A percentile compares a stretch with the other conserved stretches of the same genome.
phyloP scores from a whole-genome alignment of 2,888 invertebrate species.

The Folsomia manolachei region DNA sequence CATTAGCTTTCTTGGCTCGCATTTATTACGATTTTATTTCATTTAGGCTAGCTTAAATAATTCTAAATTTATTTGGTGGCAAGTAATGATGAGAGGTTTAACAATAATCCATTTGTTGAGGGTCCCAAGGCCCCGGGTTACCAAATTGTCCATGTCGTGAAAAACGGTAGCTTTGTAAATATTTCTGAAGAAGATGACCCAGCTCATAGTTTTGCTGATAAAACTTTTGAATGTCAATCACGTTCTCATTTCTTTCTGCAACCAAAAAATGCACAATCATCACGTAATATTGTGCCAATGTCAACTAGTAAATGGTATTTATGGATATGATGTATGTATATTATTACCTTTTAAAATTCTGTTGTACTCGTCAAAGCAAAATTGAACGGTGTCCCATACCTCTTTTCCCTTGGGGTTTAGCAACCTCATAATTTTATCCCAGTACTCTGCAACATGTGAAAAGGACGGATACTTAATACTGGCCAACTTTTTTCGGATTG shows the following conservation, averaged over 20 bases:
- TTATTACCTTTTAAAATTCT: conserved; percentile 63
- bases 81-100: too few species aligned
- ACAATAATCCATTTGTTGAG: conserved; percentile 3
- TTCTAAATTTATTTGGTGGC: too few species aligned
- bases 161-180: conserved; percentile 13
- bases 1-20: too few species aligned
- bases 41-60: too few species aligned
- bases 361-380: conserved; percentile 66
- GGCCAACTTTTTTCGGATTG: conserved; percentile 32
- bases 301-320: not conserved
- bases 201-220: conserved; percentile 68
- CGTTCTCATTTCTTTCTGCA: conserved; percentile 65
- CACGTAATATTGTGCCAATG: not conserved
- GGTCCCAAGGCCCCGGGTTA: not conserved
- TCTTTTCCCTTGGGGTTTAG: conserved; percentile 64
- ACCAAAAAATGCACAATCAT: conserved; percentile 28
- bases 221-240: conserved; percentile 64
- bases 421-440: conserved; percentile 64
- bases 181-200: conserved; percentile 64
- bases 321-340: conserved; percentile 6
- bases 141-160: not conserved
- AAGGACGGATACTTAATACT: conserved; percentile 38
- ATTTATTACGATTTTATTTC: too few species aligned
- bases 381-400: conserved; percentile 68
- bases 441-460: conserved; percentile 65